phyloP scores from a whole-genome alignment of 2,113 vertebrate species.

The Chionomys nivalis region DNA sequence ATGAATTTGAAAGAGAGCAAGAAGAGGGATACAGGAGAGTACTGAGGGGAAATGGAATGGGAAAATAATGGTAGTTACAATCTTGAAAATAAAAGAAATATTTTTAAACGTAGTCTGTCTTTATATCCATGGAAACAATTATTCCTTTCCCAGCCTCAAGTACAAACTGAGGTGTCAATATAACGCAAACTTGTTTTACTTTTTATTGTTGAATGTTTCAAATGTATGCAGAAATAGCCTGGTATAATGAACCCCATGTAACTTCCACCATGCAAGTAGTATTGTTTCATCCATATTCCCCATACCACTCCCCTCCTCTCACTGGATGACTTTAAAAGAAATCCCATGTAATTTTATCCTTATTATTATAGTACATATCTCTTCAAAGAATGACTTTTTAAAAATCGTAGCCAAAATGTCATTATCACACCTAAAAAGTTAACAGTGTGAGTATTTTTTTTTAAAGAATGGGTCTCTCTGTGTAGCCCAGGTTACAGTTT shows the following conservation, averaged over 20 bases:
- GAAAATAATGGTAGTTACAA: not conserved
- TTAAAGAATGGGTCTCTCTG: not conserved
- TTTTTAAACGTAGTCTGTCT: not conserved
- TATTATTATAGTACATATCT: not conserved
- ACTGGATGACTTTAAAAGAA: conserved; percentile 52
- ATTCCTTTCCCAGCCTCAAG: not conserved
- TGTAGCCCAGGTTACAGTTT: not conserved
- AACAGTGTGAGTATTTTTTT: not conserved
- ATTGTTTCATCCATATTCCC: not conserved
- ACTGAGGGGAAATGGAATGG: not conserved
- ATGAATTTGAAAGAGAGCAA: not conserved
- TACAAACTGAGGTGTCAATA: conserved; percentile 10
- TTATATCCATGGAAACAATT: conserved; percentile 9
- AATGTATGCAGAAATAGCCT: conserved; percentile 26
- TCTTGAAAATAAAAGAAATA: not conserved
- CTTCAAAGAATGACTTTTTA: conserved; percentile 12
- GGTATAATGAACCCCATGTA: not conserved
- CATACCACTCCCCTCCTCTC: not conserved
- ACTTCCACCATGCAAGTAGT: not conserved
- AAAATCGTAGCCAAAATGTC: conserved; percentile 6
- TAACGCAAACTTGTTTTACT: not conserved
- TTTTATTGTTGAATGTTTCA: conserved; percentile 13
- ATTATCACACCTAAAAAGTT: conserved; percentile 13
- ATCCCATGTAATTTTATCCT: not conserved
- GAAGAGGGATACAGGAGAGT: not conserved